phyloP scores from a whole-genome alignment of 2,888 invertebrate genomes.

The Scaptomyza tumidula region DNA sequence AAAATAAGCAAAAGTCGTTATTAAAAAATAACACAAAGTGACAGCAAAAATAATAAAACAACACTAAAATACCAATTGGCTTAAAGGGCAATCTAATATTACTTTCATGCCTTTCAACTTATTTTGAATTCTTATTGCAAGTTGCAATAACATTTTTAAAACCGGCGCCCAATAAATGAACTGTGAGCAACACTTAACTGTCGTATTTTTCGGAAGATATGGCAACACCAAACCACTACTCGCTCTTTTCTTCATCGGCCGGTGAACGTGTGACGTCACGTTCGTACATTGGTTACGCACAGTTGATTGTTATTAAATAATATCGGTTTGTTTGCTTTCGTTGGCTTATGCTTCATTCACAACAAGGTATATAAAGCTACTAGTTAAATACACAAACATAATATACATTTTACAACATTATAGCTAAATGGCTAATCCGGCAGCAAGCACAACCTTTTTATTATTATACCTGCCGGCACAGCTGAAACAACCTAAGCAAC shows the following conservation, averaged over 20 bases:
- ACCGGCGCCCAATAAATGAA: not conserved
- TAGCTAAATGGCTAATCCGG: not conserved
- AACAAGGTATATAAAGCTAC: not conserved
- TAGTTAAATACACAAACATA: not conserved
- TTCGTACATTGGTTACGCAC: not conserved
- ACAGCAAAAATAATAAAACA: not conserved
- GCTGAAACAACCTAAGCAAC: constrained; percentile 26
- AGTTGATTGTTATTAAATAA: not conserved
- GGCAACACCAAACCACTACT: constrained; percentile 9
- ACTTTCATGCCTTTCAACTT: not conserved
- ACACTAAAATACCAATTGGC: not conserved
- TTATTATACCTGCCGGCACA: constrained; percentile 4
- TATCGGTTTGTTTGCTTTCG: not conserved
- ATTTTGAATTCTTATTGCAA: too few species aligned
- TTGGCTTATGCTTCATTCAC: not conserved
- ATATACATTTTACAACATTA: not conserved
- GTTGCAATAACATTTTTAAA: not conserved
- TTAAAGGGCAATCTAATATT: not conserved
- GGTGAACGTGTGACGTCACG: constrained; percentile 11
- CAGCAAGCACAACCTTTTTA: constrained; percentile 21
- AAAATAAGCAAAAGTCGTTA: constrained; percentile 31
- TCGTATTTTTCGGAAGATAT: not conserved
- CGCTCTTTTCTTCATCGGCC: not conserved
- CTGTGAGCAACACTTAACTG: constrained; percentile 9
- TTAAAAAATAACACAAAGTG: constrained; percentile 37